Base-by-base conservation (phyloP, 1,140 invertebrate species). In the Bombus terrestris region DNA sequence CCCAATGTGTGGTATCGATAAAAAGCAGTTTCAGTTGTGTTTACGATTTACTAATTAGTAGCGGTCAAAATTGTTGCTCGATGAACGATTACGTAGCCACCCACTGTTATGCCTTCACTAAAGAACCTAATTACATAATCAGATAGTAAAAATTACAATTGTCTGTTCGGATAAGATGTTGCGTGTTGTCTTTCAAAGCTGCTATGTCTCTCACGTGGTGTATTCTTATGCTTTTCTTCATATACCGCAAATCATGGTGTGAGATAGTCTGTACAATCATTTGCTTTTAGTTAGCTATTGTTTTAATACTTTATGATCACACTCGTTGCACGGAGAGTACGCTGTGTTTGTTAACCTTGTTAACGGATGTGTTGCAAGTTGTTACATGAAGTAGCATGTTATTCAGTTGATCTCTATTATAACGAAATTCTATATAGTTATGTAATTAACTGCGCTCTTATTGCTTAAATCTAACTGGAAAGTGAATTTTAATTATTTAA, bases 21-120 rank as follows among this genome's bases (percentile, higher is more conserved):
- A 73, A 86, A 88, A 89, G n/a, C 68, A 84, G 89, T 87, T 85
- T 89, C 69, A 32, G 59, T 86, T 85, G 83, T 77, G 35, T 37
- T 32, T 64, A 39, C 35, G 37, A 71, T 59, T 53, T 69, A 32
- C 82, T 90, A 89, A 90, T 90, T 90, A 80, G 15, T 69, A 71
- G 35, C 59, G 41, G 43, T 39, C 64, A 57, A 78, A 89, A 89
- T 85, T 77, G 47, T 57, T 83, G 57, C 47, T 39, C 62, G 77
- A 88, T 32, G 39, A 75, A 89, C 84, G 59, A 81, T 81, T 73
- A 69, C 59, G n/a, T 32, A 83, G 62, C n/a, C 62, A 64, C 53
- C 39, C 64, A 37, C 43, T 66, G 64, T 47, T 78, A 53, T 53
- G 64, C 13, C 66, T n/a, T 32, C 66, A 22, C n/a, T 22, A 22